Evolutionary conservation across 2,797 vertebrate species (phyloP), one percentile per base, ranked within the genome.

Genomic region (Lutjanus argentimaculatus): DNA sequence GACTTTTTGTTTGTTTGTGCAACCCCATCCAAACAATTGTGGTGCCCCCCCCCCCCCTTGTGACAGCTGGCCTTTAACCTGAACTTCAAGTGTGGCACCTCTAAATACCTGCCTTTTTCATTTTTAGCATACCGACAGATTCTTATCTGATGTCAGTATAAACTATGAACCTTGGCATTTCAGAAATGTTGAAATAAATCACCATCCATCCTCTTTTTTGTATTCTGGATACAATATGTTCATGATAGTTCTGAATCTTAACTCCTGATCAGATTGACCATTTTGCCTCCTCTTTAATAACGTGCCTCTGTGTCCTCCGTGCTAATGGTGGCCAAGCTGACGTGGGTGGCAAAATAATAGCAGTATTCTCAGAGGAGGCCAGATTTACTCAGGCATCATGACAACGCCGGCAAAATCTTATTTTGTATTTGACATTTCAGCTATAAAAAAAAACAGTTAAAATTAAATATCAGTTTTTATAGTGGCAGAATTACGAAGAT

Each of bases 281-380:
- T 64, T 71, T 65, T 49, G 12, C 46, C 46, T 75, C 9, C 15
- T 36, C n/a, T 19, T 8, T 57, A 12, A 30, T 17, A 19, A 45
- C n/a, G 25, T 16, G 15, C 46, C 16, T 43, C 15, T 9, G 7
- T 65, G 55, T 46, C 17, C 52, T 36, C 64, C 10, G 13, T 6
- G 36, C 42, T 56, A 64, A 61, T 6, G 13, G 43, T 30, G 53
- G 30, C 49, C 67, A 65, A 46, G 30, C 49, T 7, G 42, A 30
- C 5, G 48, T 71, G 67, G 71, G 53, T 36, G 53, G 63, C 25
- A 66, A 40, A 69, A 66, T 72, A 57, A 67, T 66, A 19, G 22
- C 11, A 62, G 65, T 12, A n/a, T 16, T 65, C 48, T 6, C 56
- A 55, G 13, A 30, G 51, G 78, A 74, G 36, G 25, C 21, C 14